Evolutionary conservation across 2,888 invertebrate genomes (phyloP).

Genomic region (Spisula subtruncata): DNA sequence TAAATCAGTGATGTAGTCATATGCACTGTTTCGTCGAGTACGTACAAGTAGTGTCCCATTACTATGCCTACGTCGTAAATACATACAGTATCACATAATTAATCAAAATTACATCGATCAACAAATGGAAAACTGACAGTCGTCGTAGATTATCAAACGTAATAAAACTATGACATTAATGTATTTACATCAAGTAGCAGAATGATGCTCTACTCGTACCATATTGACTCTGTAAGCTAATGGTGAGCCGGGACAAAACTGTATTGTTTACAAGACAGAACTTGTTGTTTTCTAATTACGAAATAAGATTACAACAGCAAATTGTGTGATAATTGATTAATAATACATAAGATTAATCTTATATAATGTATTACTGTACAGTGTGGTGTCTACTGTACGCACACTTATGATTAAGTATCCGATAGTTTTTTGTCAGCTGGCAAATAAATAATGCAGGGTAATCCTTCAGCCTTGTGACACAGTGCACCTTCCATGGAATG

Average conservation of each 20-base stretch:
- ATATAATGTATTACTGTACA: not conserved
- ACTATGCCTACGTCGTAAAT: not conserved
- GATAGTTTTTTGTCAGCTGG: not conserved
- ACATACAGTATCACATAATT: not conserved
- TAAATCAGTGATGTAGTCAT: too few species aligned
- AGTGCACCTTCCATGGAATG: too few species aligned
- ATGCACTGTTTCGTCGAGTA: too few species aligned
- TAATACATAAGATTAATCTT: conserved; percentile 1
- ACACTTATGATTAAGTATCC: not conserved
- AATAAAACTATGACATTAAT: conserved; percentile 8
- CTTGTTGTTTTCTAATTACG: not conserved
- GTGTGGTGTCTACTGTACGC: not conserved
- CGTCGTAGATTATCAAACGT: not conserved
- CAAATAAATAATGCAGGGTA: not conserved
- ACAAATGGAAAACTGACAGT: conserved; percentile 5
- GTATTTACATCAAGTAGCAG: not conserved
- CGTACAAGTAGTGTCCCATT: too few species aligned
- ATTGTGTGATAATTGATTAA: not conserved
- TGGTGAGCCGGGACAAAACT: not conserved
- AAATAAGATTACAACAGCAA: not conserved
- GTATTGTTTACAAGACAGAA: not conserved
- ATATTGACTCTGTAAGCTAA: not conserved
- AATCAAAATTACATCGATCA: not conserved
- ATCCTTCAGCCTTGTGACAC: too few species aligned
- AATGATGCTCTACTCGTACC: not conserved